Evolutionary conservation across 2,888 invertebrate genomes (phyloP).

Genomic region (Acronicta psi): DNA sequence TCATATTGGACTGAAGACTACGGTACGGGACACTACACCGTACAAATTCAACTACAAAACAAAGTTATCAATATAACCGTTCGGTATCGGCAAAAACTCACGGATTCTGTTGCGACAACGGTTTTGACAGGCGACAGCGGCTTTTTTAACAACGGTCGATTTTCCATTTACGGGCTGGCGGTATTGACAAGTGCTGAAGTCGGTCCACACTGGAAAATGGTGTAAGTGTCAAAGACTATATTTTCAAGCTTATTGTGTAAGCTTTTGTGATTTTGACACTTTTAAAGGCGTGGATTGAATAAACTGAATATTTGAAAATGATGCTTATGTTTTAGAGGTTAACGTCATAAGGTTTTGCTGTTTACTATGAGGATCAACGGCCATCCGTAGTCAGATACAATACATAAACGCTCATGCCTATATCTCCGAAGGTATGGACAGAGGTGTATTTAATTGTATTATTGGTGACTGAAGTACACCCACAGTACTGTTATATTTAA

Average conservation of each 20-base stretch:
- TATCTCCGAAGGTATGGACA: no score
- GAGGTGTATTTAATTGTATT: no score
- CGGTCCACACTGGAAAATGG: conserved; percentile 6
- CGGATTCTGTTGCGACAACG: conserved; percentile 29
- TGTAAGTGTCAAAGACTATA: conserved; percentile 6
- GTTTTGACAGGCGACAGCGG: conserved; percentile 41
- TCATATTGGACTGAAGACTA: conserved; percentile 71
- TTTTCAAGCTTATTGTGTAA: not conserved
- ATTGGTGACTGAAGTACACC: no score
- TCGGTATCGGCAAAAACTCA: conserved; percentile 26
- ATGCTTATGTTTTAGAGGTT: not conserved
- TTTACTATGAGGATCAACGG: no score
- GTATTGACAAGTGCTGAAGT: conserved; percentile 39
- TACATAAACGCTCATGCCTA: no score
- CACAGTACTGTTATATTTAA: no score
- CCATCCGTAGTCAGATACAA: no score
- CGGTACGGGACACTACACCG: conserved; percentile 39
- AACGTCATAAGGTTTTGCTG: no score
- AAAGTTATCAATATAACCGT: conserved; percentile 47
- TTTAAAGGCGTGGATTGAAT: not conserved
- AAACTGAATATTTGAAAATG: not conserved
- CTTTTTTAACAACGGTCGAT: conserved; percentile 31
- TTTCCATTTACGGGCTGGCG: conserved; percentile 44
- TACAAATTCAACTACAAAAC: conserved; percentile 54
- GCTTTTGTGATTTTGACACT: not conserved